Conservation (phyloP, 2,888 invertebrate genomes). For the Aleiodes alternator region DNA sequence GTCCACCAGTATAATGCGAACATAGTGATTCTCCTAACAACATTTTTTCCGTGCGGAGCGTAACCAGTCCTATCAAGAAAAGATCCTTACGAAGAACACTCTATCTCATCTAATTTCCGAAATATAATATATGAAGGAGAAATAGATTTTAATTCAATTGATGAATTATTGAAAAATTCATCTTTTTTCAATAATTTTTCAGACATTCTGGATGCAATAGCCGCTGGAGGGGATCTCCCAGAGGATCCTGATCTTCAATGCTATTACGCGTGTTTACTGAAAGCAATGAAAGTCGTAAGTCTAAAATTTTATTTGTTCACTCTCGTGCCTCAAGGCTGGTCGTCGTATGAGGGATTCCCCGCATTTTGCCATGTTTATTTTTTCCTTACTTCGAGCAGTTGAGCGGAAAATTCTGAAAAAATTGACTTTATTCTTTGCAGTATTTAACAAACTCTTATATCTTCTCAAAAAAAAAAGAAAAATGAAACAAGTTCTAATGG, state of each 20-base stretch:
- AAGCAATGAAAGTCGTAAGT: constrained; percentile 77
- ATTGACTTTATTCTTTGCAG: too few relatives aligned
- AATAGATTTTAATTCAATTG: not conserved
- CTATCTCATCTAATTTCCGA: too few relatives aligned
- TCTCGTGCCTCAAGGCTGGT: not conserved
- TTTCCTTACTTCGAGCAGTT: too few relatives aligned
- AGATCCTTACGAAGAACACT: not conserved
- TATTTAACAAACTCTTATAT: too few relatives aligned
- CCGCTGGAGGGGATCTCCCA: constrained; percentile 54
- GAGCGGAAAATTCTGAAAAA: too few relatives aligned
- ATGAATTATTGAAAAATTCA: not conserved
- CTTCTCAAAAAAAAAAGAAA: too few relatives aligned
- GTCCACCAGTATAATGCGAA: too few relatives aligned
- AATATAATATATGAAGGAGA: not conserved
- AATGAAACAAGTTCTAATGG: too few relatives aligned
- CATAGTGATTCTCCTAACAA: too few relatives aligned
- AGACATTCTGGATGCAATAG: constrained; percentile 56
- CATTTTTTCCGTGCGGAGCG: too few relatives aligned
- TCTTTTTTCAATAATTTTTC: constrained; percentile 12
- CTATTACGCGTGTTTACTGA: constrained; percentile 77
- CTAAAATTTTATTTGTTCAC: not conserved
- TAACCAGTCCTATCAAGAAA: not conserved
- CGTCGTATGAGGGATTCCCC: too few relatives aligned
- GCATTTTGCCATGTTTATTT: too few relatives aligned
- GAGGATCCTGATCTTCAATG: constrained; percentile 72